Base-by-base conservation (phyloP, 1,140 invertebrate species). In the Cotesia chilonis region DNA sequence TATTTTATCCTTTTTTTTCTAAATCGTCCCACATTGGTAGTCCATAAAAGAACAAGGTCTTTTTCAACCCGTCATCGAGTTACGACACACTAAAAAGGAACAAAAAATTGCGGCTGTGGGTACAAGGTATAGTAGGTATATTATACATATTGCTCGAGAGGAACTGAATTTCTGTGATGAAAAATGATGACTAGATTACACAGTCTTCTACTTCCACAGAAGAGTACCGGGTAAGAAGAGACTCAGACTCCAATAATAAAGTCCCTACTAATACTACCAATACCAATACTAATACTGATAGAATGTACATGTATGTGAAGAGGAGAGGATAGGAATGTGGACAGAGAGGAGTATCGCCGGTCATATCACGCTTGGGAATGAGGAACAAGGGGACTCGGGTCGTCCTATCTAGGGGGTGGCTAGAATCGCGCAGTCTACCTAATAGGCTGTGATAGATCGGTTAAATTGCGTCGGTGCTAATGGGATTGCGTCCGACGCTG, bases 401-500 rank as follows among this genome's bases (percentile, higher is more conserved):
- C 66, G 66, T 20, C 9, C 66, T 68, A 68, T 68, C 35, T 54
- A 71, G 78, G 77, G 78, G 80, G 81, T 80, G 79, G 81, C 80
- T 82, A 84, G 83, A 80, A 83, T 47, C 41, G 41, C 80, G 38
- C 66, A 55, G 38, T 52, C 51, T 68, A 68, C 51, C 66, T 87
- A 86, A 87, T 86, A 86, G 85, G 85, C 84, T 86, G 85, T 86
- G 84, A 87, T 86, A 87, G 85, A 87, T 87, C 84, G 85, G 83
- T 81, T 85, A 87, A 87, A 87, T 86, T 86, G 84, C 85, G 85
- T 87, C 83, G 83, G 83, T 84, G 85, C 84, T 86, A 87, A 87
- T 87, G 84, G 84, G 84, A 87, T 86, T 87, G 84, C 85, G 84
- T 84, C 83, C 84, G 84, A 86, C 84, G 83, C 83, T 82, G 82